Evolutionary conservation across 2,113 vertebrate genomes (phyloP).

Genomic region (Podarcis raffonei): DNA sequence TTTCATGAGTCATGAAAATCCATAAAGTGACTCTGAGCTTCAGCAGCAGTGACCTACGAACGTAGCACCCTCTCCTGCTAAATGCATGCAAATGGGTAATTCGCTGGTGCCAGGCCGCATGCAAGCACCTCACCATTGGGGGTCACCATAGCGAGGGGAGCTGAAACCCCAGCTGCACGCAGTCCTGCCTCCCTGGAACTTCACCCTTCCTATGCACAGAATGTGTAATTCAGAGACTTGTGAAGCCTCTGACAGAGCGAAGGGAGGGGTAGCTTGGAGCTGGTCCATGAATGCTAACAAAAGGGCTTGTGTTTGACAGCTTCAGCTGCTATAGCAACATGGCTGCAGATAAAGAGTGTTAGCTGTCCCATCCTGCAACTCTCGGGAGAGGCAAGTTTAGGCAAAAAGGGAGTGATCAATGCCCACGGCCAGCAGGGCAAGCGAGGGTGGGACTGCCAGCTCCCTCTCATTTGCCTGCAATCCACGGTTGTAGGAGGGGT

Average conservation of each 20-base stretch:
- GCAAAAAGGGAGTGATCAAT: not conserved
- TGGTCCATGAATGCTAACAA: constrained; percentile 24
- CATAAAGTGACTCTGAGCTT: not conserved
- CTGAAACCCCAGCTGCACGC: not conserved
- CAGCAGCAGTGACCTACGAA: constrained; percentile 3
- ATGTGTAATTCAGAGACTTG: not conserved
- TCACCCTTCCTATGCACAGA: not conserved
- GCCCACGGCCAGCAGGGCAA: not conserved
- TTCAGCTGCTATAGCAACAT: constrained; percentile 33
- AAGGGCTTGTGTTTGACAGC: constrained; percentile 26
- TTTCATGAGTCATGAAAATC: not conserved
- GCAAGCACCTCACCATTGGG: not conserved
- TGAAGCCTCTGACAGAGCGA: not conserved
- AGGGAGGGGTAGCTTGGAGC: not conserved
- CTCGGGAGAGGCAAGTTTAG: not conserved
- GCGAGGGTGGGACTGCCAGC: not conserved
- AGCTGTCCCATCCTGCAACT: constrained; percentile 5
- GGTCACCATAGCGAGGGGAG: not conserved
- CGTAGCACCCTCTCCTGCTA: not conserved
- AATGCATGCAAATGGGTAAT: not conserved
- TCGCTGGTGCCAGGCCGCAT: not conserved
- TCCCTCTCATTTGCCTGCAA: not conserved
- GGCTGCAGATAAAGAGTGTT: not conserved
- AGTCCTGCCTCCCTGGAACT: not conserved
- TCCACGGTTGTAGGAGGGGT: too few species aligned